A percentile compares a stretch with the other conserved stretches of the same genome.
Conservation (phyloP, 2,113 vertebrate species). For the Rhabdomys dilectus region DNA sequence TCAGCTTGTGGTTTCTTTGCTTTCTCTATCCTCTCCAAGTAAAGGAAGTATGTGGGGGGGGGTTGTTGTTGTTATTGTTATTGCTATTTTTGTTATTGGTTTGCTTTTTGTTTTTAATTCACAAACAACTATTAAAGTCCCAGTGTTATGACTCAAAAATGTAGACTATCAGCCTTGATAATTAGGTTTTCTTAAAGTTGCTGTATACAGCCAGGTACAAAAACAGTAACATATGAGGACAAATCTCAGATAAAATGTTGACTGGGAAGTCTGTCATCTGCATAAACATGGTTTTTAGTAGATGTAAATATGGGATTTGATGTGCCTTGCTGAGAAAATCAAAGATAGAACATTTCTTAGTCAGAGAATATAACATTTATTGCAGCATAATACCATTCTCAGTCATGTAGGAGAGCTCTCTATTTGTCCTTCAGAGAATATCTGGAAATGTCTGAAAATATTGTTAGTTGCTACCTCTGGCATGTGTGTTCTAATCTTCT, state of each 20-base stretch:
- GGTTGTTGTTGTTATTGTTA: neutral
- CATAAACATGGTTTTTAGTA: conserved; percentile 22
- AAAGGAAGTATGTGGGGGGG: neutral
- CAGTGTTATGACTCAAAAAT: conserved; percentile 49
- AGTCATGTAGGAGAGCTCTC: neutral
- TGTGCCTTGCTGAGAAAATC: neutral
- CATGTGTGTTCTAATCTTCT: neutral
- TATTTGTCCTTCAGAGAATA: neutral
- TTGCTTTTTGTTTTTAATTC: neutral
- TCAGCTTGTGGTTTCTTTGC: conserved; percentile 33
- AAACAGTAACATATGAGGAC: neutral
- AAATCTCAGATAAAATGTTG: neutral
- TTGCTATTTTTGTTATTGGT: neutral
- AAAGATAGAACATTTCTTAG: neutral
- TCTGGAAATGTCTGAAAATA: neutral
- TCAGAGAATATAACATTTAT: neutral
- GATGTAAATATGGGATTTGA: conserved; percentile 64
- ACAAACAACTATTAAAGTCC: conserved; percentile 1
- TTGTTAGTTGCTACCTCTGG: neutral
- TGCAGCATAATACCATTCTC: neutral
- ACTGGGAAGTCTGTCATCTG: conserved; percentile 8
- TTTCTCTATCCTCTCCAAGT: neutral
- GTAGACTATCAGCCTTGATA: conserved; percentile 27
- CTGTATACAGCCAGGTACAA: neutral
- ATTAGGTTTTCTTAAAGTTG: conserved; percentile 63